Base-by-base conservation (phyloP, 2,888 invertebrate species). In the Hirtodrosophila cameraria region DNA sequence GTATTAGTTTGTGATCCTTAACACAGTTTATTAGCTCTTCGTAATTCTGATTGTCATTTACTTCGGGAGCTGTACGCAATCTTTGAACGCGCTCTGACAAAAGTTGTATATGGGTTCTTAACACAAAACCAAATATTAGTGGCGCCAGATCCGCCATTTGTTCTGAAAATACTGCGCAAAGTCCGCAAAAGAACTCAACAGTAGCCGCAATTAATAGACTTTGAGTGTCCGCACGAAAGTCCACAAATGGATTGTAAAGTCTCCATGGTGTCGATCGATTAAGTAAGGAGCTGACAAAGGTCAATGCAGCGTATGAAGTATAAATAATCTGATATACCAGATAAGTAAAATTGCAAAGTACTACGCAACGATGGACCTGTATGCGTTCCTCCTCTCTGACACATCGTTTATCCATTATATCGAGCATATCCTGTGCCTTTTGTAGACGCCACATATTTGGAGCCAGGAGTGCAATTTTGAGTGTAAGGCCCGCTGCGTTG, bases 221-320 rank as follows among this genome's bases (percentile, higher is more conserved):
- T 1, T n/a, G 5, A 2, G n/a, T n/a, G 3, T 38, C 41, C 1
- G 38, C 8, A 2, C 41, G 60, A 25, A 36, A 70, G 18, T 73
- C 49, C 11, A 73, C 8, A 9, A 69, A 25, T 0, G 73, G 73
- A 41, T 57, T 30, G 43, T 74, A 73, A 5, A 74, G 12, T n/a
- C 61, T 49, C 74, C 74, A 74, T 2, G 62, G 62, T 0, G 60
- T 57, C 3, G 49, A 35, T 2, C 70, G 70, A 6, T 16, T 60
- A 1, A 63, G 1, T 0, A 33, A n/a, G 0, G 66, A 61, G 9
- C 58, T 70, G 0, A 67, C 1, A 25, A 33, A 74, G 7, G 62
- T 60, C 20, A 50, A 28, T 2, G 7, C 23, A 1, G 33, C 5
- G 12, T 7, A 23, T 23, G 7, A 6, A 1, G 7, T 5, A 6